Evolutionary conservation across 2,113 vertebrate genomes (phyloP).

Genomic region (Oreochromis aureus): DNA sequence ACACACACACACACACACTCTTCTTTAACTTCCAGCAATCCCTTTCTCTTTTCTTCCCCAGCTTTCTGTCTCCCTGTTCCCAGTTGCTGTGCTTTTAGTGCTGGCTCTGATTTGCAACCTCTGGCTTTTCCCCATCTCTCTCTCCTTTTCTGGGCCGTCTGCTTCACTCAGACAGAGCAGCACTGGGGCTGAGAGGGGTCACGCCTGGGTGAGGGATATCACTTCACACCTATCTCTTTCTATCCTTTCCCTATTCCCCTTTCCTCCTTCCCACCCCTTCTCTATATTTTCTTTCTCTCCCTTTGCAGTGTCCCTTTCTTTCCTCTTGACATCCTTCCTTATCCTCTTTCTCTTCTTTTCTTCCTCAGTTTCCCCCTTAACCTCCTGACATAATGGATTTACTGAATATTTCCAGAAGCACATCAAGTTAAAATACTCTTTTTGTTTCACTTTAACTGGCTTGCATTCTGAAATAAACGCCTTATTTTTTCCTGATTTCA

Average conservation of each 20-base stretch:
- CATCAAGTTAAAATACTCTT: neutral
- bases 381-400: slow-evolving; percentile 7
- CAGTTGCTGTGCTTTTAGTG: slow-evolving; percentile 43
- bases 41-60: neutral
- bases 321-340: neutral
- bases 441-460: neutral
- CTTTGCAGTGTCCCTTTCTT: neutral
- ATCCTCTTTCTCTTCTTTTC: neutral
- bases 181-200: slow-evolving; percentile 59
- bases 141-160: slow-evolving; percentile 30
- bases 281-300: neutral
- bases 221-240: slow-evolving; percentile 48
- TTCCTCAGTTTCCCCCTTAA: neutral
- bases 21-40: neutral
- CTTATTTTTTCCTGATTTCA: neutral
- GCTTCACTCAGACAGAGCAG: slow-evolving; percentile 53
- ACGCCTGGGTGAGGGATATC: slow-evolving; percentile 73
- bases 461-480: neutral
- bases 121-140: slow-evolving; percentile 53
- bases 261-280: neutral
- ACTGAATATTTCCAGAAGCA: neutral
- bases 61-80: slow-evolving; percentile 11
- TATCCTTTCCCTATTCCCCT: slow-evolving; percentile 2
- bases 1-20: neutral
- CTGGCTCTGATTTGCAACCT: slow-evolving; percentile 67